These are phyloP conservation scores for Trichogramma evanescens DNA, from an alignment of 2,888 invertebrate species.

Conservation along the genomic window DNA sequence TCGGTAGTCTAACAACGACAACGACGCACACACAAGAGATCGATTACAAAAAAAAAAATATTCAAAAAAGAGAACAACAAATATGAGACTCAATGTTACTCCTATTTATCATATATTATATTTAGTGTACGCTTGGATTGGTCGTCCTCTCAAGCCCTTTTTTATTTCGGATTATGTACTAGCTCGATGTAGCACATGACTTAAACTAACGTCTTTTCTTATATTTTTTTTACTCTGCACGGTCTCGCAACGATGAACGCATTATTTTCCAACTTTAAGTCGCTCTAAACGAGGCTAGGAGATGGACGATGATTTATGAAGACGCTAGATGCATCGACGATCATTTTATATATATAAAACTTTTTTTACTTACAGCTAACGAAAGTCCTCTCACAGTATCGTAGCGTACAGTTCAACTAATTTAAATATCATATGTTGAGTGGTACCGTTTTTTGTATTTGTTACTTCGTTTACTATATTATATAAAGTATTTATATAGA, in stretches of 20 bases:
- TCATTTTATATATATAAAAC: slow-evolving; percentile 34
- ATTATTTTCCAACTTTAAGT: slow-evolving; percentile 20
- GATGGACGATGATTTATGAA: slow-evolving; percentile 33
- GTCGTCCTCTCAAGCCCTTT: slow-evolving; percentile 21
- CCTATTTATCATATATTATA: slow-evolving; percentile 15
- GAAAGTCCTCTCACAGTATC: slow-evolving; percentile 35
- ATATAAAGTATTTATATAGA: slow-evolving; percentile 46
- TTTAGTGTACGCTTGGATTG: slow-evolving; percentile 23
- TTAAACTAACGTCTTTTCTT: slow-evolving; percentile 17
- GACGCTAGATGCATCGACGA: slow-evolving; percentile 40
- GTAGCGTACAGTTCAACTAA: slow-evolving; percentile 31
- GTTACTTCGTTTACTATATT: slow-evolving; percentile 29
- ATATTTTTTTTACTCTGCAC: slow-evolving; percentile 13
- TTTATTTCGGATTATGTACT: slow-evolving; percentile 21
- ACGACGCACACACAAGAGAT: slow-evolving; percentile 36
- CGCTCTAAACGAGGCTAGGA: slow-evolving; percentile 18
- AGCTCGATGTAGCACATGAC: slow-evolving; percentile 25
- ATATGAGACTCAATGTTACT: slow-evolving; percentile 24
- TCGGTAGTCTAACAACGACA: slow-evolving; percentile 24
- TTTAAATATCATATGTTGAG: slow-evolving; percentile 32
- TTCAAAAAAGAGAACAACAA: slow-evolving; percentile 24
- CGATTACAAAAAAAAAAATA: slow-evolving; percentile 34
- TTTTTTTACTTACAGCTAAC: slow-evolving; percentile 39
- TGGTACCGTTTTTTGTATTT: slow-evolving; percentile 34
- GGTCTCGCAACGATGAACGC: slow-evolving; percentile 20